These are phyloP conservation scores for Xyrauchen texanus DNA, from an alignment of 2,113 vertebrate genomes.

Conservation along the genomic window DNA sequence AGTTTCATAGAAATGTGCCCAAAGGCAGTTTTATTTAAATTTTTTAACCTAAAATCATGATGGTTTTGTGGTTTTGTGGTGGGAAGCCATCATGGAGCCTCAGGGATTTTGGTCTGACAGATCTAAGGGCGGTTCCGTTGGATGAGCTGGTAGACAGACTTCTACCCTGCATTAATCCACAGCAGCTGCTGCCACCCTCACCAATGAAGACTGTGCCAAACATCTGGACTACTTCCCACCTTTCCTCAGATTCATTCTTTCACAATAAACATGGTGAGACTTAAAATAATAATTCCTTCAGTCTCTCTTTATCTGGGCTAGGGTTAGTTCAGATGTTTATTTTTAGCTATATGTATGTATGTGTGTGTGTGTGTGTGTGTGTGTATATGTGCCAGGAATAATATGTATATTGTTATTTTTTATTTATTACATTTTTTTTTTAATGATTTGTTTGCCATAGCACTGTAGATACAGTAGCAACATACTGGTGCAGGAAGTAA, in stretches of 20 bases:
- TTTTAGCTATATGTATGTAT: no score
- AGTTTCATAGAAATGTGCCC: no score
- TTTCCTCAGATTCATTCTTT: constrained; percentile 91
- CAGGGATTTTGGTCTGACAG: constrained; percentile 86
- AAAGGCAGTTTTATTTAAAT: background rate
- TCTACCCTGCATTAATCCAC: constrained; percentile 74
- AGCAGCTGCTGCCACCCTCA: constrained; percentile 54
- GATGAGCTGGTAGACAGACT: constrained; percentile 78
- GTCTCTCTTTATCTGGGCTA: no score
- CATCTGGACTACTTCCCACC: constrained; percentile 82
- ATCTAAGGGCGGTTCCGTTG: constrained; percentile 82
- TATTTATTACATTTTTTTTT: no score
- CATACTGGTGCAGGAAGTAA: no score
- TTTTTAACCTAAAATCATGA: background rate
- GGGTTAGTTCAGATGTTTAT: no score
- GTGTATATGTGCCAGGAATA: no score
- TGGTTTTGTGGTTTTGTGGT: constrained; percentile 9
- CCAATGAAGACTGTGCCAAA: constrained; percentile 55
- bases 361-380: no score
- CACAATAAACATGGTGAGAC: constrained; percentile 91
- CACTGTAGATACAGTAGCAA: no score
- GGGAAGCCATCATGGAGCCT: constrained; percentile 74
- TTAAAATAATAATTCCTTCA: background rate
- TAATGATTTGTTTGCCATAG: no score
- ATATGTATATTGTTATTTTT: no score